Percentiles rank a stretch among this genome's conserved stretches.
These are phyloP conservation scores for Heliconius hermathena DNA, from an alignment of 1,140 invertebrate genomes.

Conservation along the genomic window DNA sequence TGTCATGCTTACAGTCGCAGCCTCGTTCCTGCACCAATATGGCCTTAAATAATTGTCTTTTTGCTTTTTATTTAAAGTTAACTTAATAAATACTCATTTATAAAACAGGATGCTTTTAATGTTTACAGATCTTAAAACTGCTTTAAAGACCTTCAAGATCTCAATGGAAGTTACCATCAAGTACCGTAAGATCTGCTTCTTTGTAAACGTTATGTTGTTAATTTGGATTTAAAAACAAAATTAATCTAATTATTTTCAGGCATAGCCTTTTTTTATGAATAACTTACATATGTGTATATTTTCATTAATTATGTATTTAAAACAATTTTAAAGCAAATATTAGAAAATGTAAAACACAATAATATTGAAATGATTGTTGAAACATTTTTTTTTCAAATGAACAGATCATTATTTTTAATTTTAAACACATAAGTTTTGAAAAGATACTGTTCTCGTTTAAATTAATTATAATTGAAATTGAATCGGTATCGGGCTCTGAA, in stretches of 20 bases:
- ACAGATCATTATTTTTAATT: background rate
- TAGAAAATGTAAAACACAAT: background rate
- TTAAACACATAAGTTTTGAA: background rate
- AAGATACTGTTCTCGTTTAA: background rate
- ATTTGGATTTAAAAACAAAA: background rate
- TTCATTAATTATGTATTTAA: conserved; percentile 23
- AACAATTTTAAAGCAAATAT: background rate
- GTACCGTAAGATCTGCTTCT: conserved; percentile 5
- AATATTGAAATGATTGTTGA: background rate
- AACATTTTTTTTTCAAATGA: background rate
- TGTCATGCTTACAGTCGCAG: too few species aligned
- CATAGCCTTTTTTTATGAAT: background rate
- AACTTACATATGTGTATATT: conserved; percentile 13
- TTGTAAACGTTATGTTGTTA: background rate
- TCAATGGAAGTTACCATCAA: conserved; percentile 16
- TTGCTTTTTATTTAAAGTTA: too few species aligned
- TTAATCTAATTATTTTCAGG: background rate
- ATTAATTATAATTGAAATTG: conserved; percentile 4
- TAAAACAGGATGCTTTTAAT: background rate
- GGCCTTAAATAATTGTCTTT: too few species aligned
- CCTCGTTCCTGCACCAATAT: too few species aligned
- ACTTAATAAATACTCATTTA: too few species aligned
- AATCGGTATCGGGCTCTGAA: conserved; percentile 32
- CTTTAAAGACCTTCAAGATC: background rate
- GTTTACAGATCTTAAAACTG: background rate